Percentiles rank a stretch among this genome's conserved stretches.
Evolutionary conservation across 2,113 vertebrate species (phyloP).

Genomic region (Sorex fumeus): DNA sequence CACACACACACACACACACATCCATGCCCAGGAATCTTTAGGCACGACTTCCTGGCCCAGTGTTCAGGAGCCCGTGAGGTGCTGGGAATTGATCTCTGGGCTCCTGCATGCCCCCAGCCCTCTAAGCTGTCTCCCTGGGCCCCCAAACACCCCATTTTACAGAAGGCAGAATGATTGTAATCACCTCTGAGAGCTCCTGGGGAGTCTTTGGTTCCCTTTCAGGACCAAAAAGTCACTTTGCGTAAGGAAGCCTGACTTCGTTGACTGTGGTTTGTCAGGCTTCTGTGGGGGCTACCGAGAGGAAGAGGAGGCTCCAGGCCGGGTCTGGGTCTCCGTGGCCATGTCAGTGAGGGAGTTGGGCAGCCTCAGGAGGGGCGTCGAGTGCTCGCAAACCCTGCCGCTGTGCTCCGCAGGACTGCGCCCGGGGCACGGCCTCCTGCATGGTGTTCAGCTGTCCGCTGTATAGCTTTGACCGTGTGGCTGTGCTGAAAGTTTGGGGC

Average conservation of each 20-base stretch:
- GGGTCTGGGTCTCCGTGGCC: background rate
- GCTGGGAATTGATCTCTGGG: too few species aligned
- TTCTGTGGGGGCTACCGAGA: background rate
- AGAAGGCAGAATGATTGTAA: background rate
- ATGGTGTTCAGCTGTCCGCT: constrained; percentile 93
- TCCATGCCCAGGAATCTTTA: too few species aligned
- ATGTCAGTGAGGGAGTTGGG: background rate
- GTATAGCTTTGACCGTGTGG: constrained; percentile 92
- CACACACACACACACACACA: too few species aligned
- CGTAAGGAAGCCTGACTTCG: background rate
- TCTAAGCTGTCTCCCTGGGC: too few species aligned
- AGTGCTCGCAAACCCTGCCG: background rate
- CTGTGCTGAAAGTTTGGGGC: constrained; percentile 91
- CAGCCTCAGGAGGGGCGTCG: background rate
- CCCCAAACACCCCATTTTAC: background rate
- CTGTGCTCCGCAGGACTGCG: constrained; percentile 91
- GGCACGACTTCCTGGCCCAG: too few species aligned
- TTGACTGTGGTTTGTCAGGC: too few species aligned
- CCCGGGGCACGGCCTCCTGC: constrained; percentile 92
- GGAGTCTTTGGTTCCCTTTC: background rate
- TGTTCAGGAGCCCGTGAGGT: too few species aligned
- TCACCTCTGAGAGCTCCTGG: background rate
- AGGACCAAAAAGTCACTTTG: constrained; percentile 5
- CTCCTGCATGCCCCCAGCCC: too few species aligned
- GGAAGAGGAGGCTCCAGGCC: background rate